Evolutionary conservation across 2,113 vertebrate genomes (phyloP).

Genomic region (Bombycilla garrulus): DNA sequence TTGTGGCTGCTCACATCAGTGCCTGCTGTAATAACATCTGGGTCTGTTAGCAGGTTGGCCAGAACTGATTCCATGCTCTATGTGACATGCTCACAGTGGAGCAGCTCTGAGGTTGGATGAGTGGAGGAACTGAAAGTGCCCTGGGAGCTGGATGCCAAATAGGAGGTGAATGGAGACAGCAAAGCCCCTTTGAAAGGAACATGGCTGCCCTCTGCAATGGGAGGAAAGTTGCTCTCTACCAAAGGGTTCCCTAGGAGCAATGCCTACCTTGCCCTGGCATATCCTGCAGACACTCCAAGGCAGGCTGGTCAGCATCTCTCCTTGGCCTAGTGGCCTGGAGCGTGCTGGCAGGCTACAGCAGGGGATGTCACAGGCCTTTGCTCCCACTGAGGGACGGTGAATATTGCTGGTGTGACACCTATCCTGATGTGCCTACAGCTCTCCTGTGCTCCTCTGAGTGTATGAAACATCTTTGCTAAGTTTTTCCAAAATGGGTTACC

Average conservation of each 20-base stretch:
- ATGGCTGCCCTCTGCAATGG: background rate
- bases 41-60: background rate
- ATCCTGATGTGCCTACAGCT: background rate
- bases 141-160: background rate
- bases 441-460: background rate
- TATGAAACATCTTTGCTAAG: background rate
- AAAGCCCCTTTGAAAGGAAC: background rate
- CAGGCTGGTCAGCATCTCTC: background rate
- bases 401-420: background rate
- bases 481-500: background rate
- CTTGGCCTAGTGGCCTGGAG: background rate
- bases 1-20: conserved; percentile 34
- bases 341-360: fast-evolving
- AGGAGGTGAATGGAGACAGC: background rate
- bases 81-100: background rate
- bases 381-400: background rate
- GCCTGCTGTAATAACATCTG: conserved; percentile 2
- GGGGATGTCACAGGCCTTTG: background rate
- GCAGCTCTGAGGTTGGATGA: background rate
- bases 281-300: background rate
- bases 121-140: background rate
- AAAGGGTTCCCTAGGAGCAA: background rate
- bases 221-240: background rate
- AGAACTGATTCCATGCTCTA: background rate
- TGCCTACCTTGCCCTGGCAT: background rate